Percentiles rank a stretch among this genome's conserved stretches.
These are phyloP conservation scores for Meghimatium bilineatum DNA, from an alignment of 2,888 invertebrate genomes.

Conservation along the genomic window DNA sequence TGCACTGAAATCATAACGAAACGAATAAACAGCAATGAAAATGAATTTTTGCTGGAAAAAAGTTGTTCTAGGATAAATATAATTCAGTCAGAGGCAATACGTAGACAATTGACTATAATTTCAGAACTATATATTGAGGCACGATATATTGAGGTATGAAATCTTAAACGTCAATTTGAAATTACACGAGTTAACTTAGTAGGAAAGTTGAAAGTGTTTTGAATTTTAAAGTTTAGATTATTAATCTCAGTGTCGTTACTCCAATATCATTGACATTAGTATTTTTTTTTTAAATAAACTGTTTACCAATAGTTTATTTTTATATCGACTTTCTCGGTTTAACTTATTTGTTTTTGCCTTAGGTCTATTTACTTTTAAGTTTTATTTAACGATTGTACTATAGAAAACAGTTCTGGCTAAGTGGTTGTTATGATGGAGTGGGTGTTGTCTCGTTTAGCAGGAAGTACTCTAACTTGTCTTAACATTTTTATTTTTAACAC, in stretches of 20 bases:
- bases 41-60: constrained; percentile 23
- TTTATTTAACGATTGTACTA: background rate
- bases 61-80: constrained; percentile 4
- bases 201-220: no score
- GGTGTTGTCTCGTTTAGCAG: constrained; percentile 21
- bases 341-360: no score
- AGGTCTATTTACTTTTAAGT: no score
- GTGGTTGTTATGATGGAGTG: background rate
- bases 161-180: background rate
- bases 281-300: constrained; percentile 11
- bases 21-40: constrained; percentile 6
- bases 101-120: background rate
- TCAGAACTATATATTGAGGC: background rate
- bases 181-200: background rate
- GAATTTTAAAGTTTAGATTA: no score
- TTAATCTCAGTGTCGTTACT: no score
- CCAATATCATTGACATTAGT: background rate
- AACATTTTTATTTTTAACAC: background rate
- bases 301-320: no score
- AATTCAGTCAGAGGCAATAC: background rate
- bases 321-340: no score
- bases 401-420: background rate
- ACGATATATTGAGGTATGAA: background rate
- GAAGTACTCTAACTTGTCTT: background rate
- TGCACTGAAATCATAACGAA: background rate